These are phyloP conservation scores for sheep (Ovis aries) DNA, from an alignment of 2,113 vertebrate genomes.

Conservation along the genomic window DNA sequence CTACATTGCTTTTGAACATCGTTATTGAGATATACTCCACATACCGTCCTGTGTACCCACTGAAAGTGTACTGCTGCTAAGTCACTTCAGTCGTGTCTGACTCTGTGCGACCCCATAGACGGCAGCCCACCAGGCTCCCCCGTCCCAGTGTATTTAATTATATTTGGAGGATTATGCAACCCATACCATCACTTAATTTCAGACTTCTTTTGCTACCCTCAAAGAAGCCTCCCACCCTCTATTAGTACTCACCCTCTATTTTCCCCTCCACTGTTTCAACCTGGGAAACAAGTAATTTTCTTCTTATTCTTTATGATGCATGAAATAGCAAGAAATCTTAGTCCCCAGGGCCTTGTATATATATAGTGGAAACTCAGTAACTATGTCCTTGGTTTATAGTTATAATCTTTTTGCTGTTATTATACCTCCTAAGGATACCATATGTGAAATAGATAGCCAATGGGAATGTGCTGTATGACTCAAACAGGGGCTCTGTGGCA, in stretches of 20 bases:
- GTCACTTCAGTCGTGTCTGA: too few relatives aligned
- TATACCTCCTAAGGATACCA: neutral
- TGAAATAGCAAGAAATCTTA: neutral
- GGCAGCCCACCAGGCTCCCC: too few relatives aligned
- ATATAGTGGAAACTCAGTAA: neutral
- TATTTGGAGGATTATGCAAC: neutral
- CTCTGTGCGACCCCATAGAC: too few relatives aligned
- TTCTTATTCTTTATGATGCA: neutral
- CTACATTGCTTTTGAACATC: neutral
- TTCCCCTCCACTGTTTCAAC: neutral
- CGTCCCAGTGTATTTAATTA: neutral
- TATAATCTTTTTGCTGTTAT: neutral
- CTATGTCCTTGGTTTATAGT: neutral
- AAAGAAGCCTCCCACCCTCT: neutral
- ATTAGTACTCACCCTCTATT: neutral
- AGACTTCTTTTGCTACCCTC: neutral
- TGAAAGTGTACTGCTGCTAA: neutral
- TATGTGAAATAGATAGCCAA: neutral
- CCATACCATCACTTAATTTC: neutral
- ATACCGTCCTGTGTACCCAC: neutral
- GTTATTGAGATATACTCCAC: neutral
- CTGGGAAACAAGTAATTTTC: neutral
- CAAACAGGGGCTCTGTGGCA: neutral
- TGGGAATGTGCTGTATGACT: neutral
- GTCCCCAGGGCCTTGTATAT: neutral